Evolutionary conservation across 2,888 invertebrate species (phyloP).

Genomic region (Acleris sparsana): DNA sequence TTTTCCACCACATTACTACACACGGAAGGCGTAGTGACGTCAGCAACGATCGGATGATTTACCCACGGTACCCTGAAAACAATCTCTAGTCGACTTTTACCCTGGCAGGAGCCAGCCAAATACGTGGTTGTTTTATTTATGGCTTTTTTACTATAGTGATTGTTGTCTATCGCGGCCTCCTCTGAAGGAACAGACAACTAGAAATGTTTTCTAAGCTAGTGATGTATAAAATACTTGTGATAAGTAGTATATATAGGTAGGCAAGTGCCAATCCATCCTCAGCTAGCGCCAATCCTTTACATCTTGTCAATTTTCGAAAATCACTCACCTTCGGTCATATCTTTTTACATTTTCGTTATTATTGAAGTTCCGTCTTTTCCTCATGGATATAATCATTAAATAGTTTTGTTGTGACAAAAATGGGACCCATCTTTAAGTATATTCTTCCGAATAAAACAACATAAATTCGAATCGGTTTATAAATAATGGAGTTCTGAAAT

Average conservation of each 20-base stretch:
- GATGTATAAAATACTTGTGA: neutral
- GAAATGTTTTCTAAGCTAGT: conserved; percentile 15
- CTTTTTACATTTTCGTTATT: too few species aligned
- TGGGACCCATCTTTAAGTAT: too few species aligned
- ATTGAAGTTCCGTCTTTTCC: too few species aligned
- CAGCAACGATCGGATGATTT: conserved; percentile 29
- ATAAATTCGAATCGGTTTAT: too few species aligned
- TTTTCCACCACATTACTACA: conserved; percentile 33
- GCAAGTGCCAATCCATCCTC: neutral
- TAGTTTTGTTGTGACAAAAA: too few species aligned
- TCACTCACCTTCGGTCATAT: too few species aligned
- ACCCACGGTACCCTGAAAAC: conserved; percentile 29
- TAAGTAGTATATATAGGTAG: neutral
- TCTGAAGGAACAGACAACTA: conserved; percentile 26
- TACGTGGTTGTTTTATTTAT: conserved; percentile 33
- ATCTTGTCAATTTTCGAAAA: too few species aligned
- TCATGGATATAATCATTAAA: too few species aligned
- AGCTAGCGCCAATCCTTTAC: too few species aligned
- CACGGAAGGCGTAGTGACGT: conserved; percentile 30
- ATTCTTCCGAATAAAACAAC: too few species aligned
- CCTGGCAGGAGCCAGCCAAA: conserved; percentile 14
- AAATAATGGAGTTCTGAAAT: too few species aligned
- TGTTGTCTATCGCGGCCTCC: conserved; percentile 23
- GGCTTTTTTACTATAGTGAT: conserved; percentile 30
- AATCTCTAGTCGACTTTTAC: conserved; percentile 24